Conservation (phyloP, 2,797 vertebrate genomes). For the Leptoclinus maculatus region DNA sequence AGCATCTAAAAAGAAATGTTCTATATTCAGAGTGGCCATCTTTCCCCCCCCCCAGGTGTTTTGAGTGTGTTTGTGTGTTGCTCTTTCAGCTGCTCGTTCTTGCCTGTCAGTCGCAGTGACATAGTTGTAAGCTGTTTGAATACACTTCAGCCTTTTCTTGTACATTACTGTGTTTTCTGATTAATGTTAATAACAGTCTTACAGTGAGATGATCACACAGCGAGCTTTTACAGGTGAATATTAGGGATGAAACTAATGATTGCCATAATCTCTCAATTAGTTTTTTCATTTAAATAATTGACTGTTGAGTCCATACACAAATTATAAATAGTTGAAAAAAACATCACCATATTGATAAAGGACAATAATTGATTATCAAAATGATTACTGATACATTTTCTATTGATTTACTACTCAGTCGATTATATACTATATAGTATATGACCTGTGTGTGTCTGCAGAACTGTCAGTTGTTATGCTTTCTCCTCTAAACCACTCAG, state of each 20-base stretch:
- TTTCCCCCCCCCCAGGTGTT: background rate
- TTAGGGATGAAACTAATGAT: background rate
- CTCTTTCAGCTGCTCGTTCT: slow-evolving; percentile 8
- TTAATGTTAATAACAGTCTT: background rate
- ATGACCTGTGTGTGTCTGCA: slow-evolving; percentile 7
- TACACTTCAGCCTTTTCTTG: too few species aligned
- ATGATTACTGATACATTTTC: background rate
- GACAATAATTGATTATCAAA: background rate
- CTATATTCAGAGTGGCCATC: slow-evolving; percentile 29
- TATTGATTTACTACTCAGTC: background rate
- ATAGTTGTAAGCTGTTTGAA: background rate
- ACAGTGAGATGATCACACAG: background rate
- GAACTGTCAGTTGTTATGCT: background rate
- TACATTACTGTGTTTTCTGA: too few species aligned
- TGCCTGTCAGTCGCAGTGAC: background rate
- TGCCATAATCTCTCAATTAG: background rate
- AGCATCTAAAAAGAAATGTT: slow-evolving; percentile 41
- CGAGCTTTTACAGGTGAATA: background rate
- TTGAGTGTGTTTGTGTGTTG: slow-evolving; percentile 23
- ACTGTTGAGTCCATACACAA: background rate
- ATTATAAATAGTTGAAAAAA: background rate
- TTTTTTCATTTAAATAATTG: background rate
- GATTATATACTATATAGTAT: background rate
- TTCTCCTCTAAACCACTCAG: slow-evolving; percentile 65
- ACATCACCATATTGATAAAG: too few species aligned